A percentile compares a stretch with the other conserved stretches of the same genome.
Conservation (phyloP, 2,113 vertebrate species). For the Scopus umbretta region DNA sequence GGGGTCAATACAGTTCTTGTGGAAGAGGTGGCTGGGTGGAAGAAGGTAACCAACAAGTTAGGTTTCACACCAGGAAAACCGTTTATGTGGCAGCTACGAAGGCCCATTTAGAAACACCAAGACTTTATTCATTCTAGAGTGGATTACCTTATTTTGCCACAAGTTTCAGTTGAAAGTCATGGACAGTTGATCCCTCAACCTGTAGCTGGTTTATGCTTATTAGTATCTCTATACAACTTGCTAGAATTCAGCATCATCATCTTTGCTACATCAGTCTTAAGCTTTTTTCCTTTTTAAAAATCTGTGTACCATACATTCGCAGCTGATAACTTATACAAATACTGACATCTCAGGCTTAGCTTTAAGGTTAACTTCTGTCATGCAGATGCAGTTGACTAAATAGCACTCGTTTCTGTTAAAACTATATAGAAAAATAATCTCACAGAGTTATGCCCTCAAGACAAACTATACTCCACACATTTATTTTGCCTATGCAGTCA, state of each 20-base stretch:
- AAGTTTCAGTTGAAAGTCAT: neutral
- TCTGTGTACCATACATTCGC: neutral
- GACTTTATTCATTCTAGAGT: neutral
- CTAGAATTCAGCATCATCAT: neutral
- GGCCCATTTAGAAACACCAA: neutral
- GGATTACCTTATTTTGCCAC: neutral
- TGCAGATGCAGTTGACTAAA: neutral
- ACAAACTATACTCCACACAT: neutral
- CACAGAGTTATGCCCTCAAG: neutral
- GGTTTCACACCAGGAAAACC: neutral
- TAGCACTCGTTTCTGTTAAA: neutral
- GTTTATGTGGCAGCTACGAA: neutral
- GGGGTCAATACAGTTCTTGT: slow-evolving; percentile 88
- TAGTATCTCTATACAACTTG: neutral
- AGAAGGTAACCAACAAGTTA: neutral
- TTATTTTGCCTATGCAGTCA: neutral
- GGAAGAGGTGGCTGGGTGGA: slow-evolving; percentile 82
- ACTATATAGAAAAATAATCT: neutral
- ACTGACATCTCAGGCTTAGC: neutral
- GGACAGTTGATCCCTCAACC: neutral
- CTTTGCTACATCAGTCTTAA: neutral
- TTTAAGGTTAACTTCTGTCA: neutral
- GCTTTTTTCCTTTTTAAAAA: neutral
- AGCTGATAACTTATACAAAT: neutral
- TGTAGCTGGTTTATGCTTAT: neutral